Conservation (phyloP, 1,140 invertebrate genomes). For the Berghia stephanieae region DNA sequence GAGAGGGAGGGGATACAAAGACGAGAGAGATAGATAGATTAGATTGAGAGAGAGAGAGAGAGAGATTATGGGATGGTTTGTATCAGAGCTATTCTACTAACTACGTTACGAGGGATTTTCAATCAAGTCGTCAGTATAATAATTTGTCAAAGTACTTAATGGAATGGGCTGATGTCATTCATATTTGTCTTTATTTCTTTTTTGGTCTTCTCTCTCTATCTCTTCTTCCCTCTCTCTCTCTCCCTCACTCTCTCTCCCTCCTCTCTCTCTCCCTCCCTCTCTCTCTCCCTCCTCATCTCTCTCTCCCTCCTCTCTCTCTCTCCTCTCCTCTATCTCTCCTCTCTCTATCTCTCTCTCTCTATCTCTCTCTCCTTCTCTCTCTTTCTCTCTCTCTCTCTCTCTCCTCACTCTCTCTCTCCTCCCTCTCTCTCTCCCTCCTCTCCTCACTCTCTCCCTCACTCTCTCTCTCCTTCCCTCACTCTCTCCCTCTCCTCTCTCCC, state of each 20-base stretch:
- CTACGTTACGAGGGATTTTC: not conserved
- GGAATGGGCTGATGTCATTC: not conserved
- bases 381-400: not conserved
- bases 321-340: not conserved
- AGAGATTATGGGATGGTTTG: not conserved
- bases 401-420: not conserved
- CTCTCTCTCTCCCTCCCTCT: constrained; percentile 16
- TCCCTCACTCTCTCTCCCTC: constrained; percentile 14
- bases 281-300: not conserved
- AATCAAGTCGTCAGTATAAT: not conserved
- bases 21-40: too few relatives aligned
- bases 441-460: too few relatives aligned
- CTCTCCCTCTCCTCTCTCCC: not conserved
- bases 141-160: not conserved
- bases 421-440: not conserved
- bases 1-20: too few relatives aligned
- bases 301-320: too few relatives aligned
- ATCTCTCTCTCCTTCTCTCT: too few relatives aligned
- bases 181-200: not conserved
- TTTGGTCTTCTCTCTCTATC: too few relatives aligned
- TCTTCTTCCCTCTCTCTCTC: not conserved
- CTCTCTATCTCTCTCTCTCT: not conserved
- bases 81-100: not conserved
- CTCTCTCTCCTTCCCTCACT: too few relatives aligned
- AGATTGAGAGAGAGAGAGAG: not conserved